These are phyloP conservation scores for Sycophaga agraensis DNA, from an alignment of 1,140 invertebrate species.

Conservation along the genomic window DNA sequence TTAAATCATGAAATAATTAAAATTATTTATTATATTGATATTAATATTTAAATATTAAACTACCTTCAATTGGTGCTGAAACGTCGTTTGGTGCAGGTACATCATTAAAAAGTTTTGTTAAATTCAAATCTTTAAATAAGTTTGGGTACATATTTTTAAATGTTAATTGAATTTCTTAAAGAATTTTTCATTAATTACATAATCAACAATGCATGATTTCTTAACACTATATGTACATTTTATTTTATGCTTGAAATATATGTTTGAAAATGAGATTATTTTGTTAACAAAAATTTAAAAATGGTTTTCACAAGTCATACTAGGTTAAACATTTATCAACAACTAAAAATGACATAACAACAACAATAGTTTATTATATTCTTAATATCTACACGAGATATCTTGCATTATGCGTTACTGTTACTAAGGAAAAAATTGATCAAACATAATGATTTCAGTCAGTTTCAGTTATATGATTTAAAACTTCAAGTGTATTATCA, in stretches of 20 bases:
- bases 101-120: conserved; percentile 26
- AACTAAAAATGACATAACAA: conserved; percentile 14
- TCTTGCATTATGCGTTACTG: not conserved
- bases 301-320: conserved; percentile 2
- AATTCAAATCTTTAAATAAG: conserved; percentile 32
- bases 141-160: conserved; percentile 31
- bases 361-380: conserved; percentile 9
- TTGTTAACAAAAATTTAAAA: conserved; percentile 10
- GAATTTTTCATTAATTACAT: conserved; percentile 4
- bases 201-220: not conserved
- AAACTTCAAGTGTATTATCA: too few species aligned
- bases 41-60: not conserved
- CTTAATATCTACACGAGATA: not conserved
- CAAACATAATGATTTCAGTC: conserved; percentile 4
- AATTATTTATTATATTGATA: not conserved
- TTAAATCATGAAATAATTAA: not conserved
- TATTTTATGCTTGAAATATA: not conserved
- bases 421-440: conserved; percentile 17
- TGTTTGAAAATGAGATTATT: not conserved
- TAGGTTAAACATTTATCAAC: conserved; percentile 7
- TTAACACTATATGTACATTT: too few species aligned
- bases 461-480: too few species aligned
- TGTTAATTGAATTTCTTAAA: not conserved
- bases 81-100: conserved; percentile 9
- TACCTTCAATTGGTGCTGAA: conserved; percentile 10